phyloP scores from a whole-genome alignment of 2,888 invertebrate genomes.

The Limnephilus auricula region DNA sequence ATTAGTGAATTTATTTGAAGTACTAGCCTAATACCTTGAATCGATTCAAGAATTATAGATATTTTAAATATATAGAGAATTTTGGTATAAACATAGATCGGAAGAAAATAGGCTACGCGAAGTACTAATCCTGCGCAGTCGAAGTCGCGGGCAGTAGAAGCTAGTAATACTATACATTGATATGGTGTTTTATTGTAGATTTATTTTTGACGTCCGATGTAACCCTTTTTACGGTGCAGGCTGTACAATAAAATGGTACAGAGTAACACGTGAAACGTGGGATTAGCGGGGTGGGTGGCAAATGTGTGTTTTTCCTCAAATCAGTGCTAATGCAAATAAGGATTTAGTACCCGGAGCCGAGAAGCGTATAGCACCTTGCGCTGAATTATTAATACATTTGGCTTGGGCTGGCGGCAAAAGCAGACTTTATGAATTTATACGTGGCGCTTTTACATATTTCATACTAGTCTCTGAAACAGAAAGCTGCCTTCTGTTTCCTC shows the following conservation, averaged over 20 bases:
- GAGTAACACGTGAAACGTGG: background rate
- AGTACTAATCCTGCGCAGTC: no score
- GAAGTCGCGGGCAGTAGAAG: no score
- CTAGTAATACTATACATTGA: no score
- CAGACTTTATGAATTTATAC: slow-evolving; percentile 10
- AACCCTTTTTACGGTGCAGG: no score
- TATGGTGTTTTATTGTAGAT: no score
- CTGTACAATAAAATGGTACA: no score
- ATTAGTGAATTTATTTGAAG: no score
- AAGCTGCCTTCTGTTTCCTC: background rate
- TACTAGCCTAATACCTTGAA: no score
- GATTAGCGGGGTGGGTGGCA: background rate
- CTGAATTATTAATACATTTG: background rate
- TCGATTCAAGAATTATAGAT: no score
- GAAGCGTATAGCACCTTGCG: background rate
- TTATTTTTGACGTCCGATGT: background rate
- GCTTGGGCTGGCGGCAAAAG: background rate
- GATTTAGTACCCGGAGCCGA: background rate
- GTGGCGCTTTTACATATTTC: slow-evolving; percentile 7
- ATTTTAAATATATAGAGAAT: no score
- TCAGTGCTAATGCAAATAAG: background rate
- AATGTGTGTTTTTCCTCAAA: background rate
- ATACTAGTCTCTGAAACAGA: background rate
- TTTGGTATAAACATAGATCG: no score
- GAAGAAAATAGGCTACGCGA: no score